A percentile compares a stretch with the other conserved stretches of the same genome.
Evolutionary conservation across 2,113 vertebrate species (phyloP).

Genomic region (Tetrao urogallus): DNA sequence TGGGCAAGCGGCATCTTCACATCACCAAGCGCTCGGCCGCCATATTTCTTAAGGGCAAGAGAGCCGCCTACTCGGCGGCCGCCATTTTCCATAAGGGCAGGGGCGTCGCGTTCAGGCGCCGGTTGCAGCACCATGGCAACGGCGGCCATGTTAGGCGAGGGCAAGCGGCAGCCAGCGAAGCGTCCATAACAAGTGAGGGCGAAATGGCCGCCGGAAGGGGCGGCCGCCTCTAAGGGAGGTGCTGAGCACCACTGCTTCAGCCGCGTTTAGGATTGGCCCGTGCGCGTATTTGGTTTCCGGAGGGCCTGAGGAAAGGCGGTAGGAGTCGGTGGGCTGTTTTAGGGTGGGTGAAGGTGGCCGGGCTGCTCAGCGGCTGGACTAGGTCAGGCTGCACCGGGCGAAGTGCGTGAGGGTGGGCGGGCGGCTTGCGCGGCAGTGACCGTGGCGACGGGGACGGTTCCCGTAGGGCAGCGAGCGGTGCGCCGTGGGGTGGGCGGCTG

Average conservation of each 20-base stretch:
- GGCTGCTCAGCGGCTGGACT: too few relatives aligned
- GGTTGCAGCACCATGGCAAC: neutral
- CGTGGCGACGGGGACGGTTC: rapidly evolving
- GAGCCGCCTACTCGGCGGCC: rapidly evolving
- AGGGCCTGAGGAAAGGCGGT: rapidly evolving
- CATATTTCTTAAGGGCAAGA: too few relatives aligned
- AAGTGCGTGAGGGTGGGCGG: neutral
- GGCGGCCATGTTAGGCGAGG: neutral
- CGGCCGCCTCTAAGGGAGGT: rapidly evolving
- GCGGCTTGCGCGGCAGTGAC: neutral
- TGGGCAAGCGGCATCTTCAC: too few relatives aligned
- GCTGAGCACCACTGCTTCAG: rapidly evolving
- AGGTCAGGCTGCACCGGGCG: too few relatives aligned
- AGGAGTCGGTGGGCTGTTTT: rapidly evolving
- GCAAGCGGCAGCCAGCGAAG: neutral
- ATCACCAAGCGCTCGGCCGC: too few relatives aligned
- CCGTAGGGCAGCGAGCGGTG: neutral
- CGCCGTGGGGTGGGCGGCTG: neutral
- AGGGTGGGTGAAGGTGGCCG: too few relatives aligned
- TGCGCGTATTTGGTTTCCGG: rapidly evolving
- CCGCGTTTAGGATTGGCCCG: rapidly evolving
- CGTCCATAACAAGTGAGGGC: neutral
- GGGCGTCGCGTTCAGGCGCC: neutral
- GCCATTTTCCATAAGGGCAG: neutral
- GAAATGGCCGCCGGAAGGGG: conserved; percentile 1